These are phyloP conservation scores for Theretra japonica DNA, from an alignment of 2,888 invertebrate genomes.

Conservation along the genomic window DNA sequence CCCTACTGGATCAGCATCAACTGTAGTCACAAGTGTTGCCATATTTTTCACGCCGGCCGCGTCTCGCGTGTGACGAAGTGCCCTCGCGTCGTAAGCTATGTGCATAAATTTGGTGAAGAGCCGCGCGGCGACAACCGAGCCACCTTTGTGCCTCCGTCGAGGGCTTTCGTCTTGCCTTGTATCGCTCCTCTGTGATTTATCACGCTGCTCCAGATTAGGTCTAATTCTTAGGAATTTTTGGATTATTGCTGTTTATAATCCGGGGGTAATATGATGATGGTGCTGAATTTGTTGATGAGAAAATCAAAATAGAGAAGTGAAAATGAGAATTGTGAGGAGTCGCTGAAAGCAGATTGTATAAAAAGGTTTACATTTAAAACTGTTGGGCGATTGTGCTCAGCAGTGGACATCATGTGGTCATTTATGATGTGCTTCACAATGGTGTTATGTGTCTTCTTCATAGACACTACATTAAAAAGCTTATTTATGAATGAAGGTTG, in stretches of 20 bases:
- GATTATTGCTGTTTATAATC: not conserved
- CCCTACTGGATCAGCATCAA: not conserved
- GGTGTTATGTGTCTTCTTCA: no score
- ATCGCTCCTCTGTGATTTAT: slow-evolving; percentile 38
- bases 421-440: no score
- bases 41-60: slow-evolving; percentile 25
- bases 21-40: slow-evolving; percentile 31
- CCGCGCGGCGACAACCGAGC: slow-evolving; percentile 27
- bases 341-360: no score
- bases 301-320: no score
- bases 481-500: no score
- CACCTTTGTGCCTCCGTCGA: slow-evolving; percentile 57
- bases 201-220: slow-evolving; percentile 38
- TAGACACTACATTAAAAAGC: no score
- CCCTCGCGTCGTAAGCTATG: slow-evolving; percentile 71
- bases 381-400: no score
- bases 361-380: no score
- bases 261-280: not conserved
- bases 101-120: slow-evolving; percentile 74
- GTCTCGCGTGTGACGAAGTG: slow-evolving; percentile 57
- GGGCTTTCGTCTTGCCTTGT: slow-evolving; percentile 47
- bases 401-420: no score
- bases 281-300: no score
- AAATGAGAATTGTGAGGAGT: no score
- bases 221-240: not conserved